phyloP scores from a whole-genome alignment of 2,113 vertebrate genomes.

The Oxyruncus cristatus region DNA sequence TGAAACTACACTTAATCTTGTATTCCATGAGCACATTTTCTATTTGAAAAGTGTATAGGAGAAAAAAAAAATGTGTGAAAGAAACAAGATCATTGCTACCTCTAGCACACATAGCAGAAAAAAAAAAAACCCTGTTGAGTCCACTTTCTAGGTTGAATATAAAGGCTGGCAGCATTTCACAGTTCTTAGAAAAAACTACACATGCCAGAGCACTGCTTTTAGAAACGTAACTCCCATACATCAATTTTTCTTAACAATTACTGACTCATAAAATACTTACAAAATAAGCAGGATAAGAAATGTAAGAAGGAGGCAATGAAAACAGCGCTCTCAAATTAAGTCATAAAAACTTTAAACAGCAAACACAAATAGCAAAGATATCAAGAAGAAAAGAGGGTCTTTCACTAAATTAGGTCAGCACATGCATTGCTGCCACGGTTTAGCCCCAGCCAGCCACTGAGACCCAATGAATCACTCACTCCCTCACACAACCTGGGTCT shows the following conservation, averaged over 20 bases:
- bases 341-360: not conserved
- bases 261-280: not conserved
- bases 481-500: not conserved
- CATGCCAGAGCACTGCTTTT: not conserved
- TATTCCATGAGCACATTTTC: not conserved
- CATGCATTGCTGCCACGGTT: fast-evolving
- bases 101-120: not conserved
- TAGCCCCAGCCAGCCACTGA: not conserved
- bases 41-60: not conserved
- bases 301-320: not conserved
- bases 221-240: not conserved
- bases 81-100: not conserved
- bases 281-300: not conserved
- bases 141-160: not conserved
- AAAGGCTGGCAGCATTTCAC: not conserved
- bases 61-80: not conserved
- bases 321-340: not conserved
- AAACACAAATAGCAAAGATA: not conserved
- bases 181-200: not conserved
- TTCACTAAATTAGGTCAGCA: not conserved
- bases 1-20: not conserved
- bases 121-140: not conserved
- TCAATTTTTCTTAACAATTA: fast-evolving
- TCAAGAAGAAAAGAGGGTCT: not conserved
- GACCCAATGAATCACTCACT: not conserved